Evolutionary conservation across 2,888 invertebrate species (phyloP).

Genomic region (Malthinus flaveolus): DNA sequence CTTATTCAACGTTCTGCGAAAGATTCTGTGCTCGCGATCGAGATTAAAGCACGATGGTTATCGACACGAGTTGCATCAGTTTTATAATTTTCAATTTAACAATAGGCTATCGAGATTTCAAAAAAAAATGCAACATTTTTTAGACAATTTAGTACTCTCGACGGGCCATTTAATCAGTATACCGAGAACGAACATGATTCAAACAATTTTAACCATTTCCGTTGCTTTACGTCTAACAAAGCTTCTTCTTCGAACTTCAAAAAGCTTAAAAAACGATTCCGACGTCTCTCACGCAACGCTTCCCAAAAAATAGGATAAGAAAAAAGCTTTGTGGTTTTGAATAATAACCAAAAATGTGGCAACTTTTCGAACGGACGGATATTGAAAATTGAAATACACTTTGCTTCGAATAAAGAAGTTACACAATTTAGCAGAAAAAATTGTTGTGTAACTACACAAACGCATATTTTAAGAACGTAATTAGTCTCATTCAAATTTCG

Average conservation of each 20-base stretch:
- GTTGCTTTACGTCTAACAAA: neutral
- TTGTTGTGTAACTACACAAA: neutral
- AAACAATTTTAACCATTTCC: slow-evolving; percentile 1
- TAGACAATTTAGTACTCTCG: too few relatives aligned
- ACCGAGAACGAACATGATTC: neutral
- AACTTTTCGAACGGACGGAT: neutral
- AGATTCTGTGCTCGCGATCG: too few relatives aligned
- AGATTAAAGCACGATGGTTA: too few relatives aligned
- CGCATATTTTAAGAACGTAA: neutral
- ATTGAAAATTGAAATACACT: neutral
- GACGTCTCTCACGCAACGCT: neutral
- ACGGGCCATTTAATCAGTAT: neutral
- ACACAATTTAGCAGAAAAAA: neutral
- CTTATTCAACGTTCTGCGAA: too few relatives aligned
- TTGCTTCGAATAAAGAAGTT: neutral
- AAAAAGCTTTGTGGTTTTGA: slow-evolving; percentile 1
- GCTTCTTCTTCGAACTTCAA: slow-evolving; percentile 4
- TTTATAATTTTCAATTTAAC: too few relatives aligned
- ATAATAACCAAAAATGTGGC: neutral
- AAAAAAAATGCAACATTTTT: too few relatives aligned
- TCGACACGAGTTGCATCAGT: too few relatives aligned
- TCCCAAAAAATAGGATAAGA: neutral
- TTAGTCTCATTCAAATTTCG: too few relatives aligned
- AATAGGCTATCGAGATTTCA: too few relatives aligned
- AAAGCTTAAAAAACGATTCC: slow-evolving; percentile 1